A percentile compares a stretch with the other conserved stretches of the same genome.
These are phyloP conservation scores for Antheraea yamamai DNA, from an alignment of 2,888 invertebrate species.

Conservation along the genomic window DNA sequence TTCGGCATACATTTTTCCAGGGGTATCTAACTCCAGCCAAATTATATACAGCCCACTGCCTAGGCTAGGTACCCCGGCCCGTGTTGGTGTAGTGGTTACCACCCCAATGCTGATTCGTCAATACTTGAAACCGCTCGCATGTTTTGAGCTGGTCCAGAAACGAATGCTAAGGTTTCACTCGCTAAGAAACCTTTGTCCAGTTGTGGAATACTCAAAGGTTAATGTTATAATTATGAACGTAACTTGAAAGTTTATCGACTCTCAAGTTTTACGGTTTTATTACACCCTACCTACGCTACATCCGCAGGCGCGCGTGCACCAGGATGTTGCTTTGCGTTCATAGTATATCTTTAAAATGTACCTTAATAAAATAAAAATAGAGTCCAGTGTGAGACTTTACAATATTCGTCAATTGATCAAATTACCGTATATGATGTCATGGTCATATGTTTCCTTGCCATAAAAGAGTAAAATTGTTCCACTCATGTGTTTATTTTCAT, in stretches of 20 bases:
- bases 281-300: slow-evolving; percentile 53
- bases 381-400: neutral
- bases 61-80: too few species aligned
- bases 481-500: slow-evolving; percentile 12
- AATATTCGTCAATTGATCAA: neutral
- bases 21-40: too few species aligned
- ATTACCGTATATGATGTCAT: slow-evolving; percentile 44
- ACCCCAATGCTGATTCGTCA: neutral
- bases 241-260: slow-evolving; percentile 45
- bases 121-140: neutral
- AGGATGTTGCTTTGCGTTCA: slow-evolving; percentile 53
- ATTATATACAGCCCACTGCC: too few species aligned
- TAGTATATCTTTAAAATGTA: neutral
- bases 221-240: slow-evolving; percentile 22
- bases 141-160: neutral
- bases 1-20: too few species aligned
- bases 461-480: slow-evolving; percentile 29
- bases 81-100: too few species aligned
- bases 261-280: slow-evolving; percentile 41
- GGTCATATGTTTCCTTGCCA: slow-evolving; percentile 49
- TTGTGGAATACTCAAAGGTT: neutral
- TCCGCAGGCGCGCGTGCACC: slow-evolving; percentile 65
- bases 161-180: neutral
- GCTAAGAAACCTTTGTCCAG: neutral
- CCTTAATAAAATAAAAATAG: neutral